Evolutionary conservation across 2,113 vertebrate species (phyloP).

Genomic region (Turnix velox): DNA sequence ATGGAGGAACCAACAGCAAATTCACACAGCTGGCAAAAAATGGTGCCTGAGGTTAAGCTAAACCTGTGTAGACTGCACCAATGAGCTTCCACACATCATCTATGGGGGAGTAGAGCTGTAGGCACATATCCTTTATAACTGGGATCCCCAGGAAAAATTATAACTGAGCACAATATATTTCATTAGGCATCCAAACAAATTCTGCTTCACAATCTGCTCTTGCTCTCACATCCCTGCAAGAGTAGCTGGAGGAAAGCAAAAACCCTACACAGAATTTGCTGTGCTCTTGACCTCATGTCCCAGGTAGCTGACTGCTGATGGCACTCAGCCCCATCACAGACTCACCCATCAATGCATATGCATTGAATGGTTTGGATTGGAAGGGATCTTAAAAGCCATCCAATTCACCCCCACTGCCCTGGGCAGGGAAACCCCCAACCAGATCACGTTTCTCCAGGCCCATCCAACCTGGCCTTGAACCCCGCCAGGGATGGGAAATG

Average conservation of each 20-base stretch:
- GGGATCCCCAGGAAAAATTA: background rate
- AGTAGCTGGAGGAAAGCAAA: background rate
- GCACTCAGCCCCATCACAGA: background rate
- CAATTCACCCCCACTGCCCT: background rate
- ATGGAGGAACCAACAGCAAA: background rate
- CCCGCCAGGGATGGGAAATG: background rate
- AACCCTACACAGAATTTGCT: background rate
- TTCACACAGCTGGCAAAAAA: background rate
- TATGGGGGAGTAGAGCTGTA: background rate
- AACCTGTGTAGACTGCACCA: fast-evolving
- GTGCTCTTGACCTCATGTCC: background rate
- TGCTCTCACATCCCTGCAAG: background rate
- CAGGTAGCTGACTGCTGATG: background rate
- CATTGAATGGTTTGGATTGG: background rate
- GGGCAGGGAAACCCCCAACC: background rate
- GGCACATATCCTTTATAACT: fast-evolving
- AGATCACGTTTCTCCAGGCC: background rate
- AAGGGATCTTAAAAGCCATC: background rate
- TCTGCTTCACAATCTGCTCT: background rate
- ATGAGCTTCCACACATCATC: fast-evolving
- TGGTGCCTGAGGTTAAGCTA: background rate
- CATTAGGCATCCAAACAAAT: background rate
- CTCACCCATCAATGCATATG: fast-evolving
- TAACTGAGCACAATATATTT: background rate
- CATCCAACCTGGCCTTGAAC: background rate